phyloP scores from a whole-genome alignment of 2,888 invertebrate species.

The Perdita meconis region DNA sequence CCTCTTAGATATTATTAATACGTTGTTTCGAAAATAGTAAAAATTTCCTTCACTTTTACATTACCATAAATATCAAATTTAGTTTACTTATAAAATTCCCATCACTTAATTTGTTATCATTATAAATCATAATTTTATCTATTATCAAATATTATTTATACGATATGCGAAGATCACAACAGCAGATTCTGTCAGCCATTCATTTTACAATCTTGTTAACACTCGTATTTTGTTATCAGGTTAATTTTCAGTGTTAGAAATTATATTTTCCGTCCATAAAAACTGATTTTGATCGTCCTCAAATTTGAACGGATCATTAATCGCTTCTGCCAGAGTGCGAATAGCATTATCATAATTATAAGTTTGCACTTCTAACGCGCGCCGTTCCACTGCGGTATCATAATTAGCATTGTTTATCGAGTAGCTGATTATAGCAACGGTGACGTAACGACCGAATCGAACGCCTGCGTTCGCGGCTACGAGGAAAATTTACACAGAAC shows the following conservation, averaged over 20 bases:
- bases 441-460: constrained; percentile 54
- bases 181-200: too few species aligned
- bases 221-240: too few species aligned
- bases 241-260: not conserved
- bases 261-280: not conserved
- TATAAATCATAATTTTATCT: too few species aligned
- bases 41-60: too few species aligned
- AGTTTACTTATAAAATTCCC: too few species aligned
- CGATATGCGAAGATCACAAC: too few species aligned
- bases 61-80: too few species aligned
- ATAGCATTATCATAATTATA: constrained; percentile 73
- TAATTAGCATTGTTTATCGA: constrained; percentile 81
- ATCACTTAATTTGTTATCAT: too few species aligned
- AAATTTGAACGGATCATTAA: constrained; percentile 38
- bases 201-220: too few species aligned
- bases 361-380: constrained; percentile 73
- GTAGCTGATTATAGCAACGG: constrained; percentile 76
- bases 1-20: too few species aligned
- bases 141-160: too few species aligned
- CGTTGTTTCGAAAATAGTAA: too few species aligned
- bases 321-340: constrained; percentile 14
- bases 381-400: constrained; percentile 64
- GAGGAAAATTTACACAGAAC: constrained; percentile 68
- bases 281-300: not conserved
- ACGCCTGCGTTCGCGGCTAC: constrained; percentile 37